Base-by-base conservation (phyloP, 2,113 vertebrate species). In the Pterophyllum scalare region DNA sequence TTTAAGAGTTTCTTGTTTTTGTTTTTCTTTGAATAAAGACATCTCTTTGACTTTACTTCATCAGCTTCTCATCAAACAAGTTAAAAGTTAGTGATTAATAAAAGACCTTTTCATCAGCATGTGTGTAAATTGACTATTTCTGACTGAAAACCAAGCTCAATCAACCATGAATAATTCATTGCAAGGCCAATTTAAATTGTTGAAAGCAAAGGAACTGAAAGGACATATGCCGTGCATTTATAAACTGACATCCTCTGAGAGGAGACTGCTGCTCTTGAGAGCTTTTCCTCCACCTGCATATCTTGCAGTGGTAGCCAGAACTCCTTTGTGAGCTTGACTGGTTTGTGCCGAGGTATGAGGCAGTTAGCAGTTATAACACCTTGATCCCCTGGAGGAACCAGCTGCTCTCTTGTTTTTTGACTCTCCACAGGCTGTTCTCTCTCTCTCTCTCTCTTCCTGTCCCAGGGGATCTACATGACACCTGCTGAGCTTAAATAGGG, bases 361-460 rank as follows among this genome's bases (percentile, higher is more conserved):
- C 79, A 24, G 80, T 77, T 78, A 79, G 54, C 77, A 52, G n/a
- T 56, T 61, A 15, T 12, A 80, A 82, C 72, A 75, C 67, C 89
- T 88, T 70, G 8, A 60, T 88, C 54, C 88, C 58, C 87, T 13
- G 3, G 82, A 78, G 85, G 87, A 89, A 85, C 76, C 91, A 91
- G 91, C 87, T 92, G 93, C 64, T 90, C 49, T 52, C 88, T 82
- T 84, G 78, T 92, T 91, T 89, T 77, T 75, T 83, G 77, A 70
- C 88, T 88, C 89, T 86, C 79, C 70, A 67, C 87, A 91, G 90
- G 87, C 90, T 93, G 82, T 87, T 91, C 61, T 46, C 14, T 67
- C 61, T 77, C 43, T 65, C 28, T 38, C 49, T 72, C 28, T 83
- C 49, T 9, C 57, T 76, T 72, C 19, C 46, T 57, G 65, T 91